phyloP scores from a whole-genome alignment of 2,888 invertebrate genomes.

The Leuctra nigra region DNA sequence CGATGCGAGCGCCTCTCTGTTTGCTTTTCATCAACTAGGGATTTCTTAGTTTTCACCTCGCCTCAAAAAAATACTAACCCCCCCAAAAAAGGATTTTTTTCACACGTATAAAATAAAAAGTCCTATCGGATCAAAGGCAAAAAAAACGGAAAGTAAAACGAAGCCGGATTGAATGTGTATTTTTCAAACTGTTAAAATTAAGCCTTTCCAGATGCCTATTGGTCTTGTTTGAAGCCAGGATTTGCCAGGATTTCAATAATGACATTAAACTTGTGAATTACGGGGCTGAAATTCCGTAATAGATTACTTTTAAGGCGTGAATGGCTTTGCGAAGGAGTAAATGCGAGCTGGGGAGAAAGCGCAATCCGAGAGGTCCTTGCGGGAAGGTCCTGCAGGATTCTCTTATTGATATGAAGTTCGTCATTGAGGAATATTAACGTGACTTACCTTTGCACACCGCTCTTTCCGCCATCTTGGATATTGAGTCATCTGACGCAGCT shows the following conservation, averaged over 20 bases:
- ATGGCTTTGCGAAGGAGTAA: no score
- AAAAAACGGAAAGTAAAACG: conserved; percentile 8
- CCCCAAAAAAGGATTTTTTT: conserved; percentile 9
- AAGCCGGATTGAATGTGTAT: conserved; percentile 6
- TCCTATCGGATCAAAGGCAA: conserved; percentile 7
- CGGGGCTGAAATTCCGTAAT: no score
- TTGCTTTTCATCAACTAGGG: conserved; percentile 30
- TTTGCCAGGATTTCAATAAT: neutral
- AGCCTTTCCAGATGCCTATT: neutral
- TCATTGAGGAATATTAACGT: no score
- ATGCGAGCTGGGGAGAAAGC: no score
- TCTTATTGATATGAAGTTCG: no score
- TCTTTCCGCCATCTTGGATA: no score
- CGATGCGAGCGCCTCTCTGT: conserved; percentile 21
- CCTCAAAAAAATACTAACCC: conserved; percentile 9
- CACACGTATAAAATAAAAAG: conserved; percentile 16
- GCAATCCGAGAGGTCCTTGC: no score
- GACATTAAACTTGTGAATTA: neutral
- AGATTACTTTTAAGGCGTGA: no score
- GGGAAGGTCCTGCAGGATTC: no score
- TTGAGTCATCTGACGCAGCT: no score
- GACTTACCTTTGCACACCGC: no score
- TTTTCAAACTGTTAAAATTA: conserved; percentile 4
- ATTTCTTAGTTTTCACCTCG: conserved; percentile 26
- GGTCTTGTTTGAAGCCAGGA: neutral